These are phyloP conservation scores for Meiosimyza platycephala DNA, from an alignment of 2,888 invertebrate genomes.

Conservation along the genomic window DNA sequence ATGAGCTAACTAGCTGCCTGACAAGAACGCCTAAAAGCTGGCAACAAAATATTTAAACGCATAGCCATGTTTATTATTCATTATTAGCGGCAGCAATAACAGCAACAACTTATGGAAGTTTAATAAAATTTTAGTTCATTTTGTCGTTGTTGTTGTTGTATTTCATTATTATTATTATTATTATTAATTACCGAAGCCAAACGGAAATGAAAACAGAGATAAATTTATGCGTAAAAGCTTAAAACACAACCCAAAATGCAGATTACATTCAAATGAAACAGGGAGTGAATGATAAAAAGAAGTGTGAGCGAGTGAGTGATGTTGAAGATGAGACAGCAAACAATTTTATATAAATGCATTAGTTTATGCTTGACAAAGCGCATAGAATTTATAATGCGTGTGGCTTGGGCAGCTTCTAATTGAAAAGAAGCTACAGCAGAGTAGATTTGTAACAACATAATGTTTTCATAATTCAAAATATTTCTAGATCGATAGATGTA, in stretches of 20 bases:
- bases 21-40: too few relatives aligned
- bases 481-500: too few relatives aligned
- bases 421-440: not conserved
- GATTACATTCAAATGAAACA: not conserved
- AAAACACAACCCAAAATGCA: not conserved
- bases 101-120: too few relatives aligned
- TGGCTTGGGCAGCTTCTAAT: not conserved
- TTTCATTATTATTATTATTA: not conserved
- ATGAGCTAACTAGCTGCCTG: too few relatives aligned
- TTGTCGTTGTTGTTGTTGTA: too few relatives aligned
- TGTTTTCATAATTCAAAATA: too few relatives aligned
- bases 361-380: not conserved
- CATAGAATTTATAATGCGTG: conserved; percentile 4
- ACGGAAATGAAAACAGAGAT: conserved; percentile 8
- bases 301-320: not conserved
- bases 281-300: not conserved
- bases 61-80: too few relatives aligned
- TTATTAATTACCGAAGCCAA: conserved; percentile 5
- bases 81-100: too few relatives aligned
- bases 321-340: not conserved
- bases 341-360: too few relatives aligned
- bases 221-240: conserved; percentile 3
- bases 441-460: too few relatives aligned
- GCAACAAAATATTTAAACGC: too few relatives aligned
- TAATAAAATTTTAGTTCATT: too few relatives aligned